Evolutionary conservation across 2,888 invertebrate species (phyloP).

Genomic region (Cartodere bifasciata): DNA sequence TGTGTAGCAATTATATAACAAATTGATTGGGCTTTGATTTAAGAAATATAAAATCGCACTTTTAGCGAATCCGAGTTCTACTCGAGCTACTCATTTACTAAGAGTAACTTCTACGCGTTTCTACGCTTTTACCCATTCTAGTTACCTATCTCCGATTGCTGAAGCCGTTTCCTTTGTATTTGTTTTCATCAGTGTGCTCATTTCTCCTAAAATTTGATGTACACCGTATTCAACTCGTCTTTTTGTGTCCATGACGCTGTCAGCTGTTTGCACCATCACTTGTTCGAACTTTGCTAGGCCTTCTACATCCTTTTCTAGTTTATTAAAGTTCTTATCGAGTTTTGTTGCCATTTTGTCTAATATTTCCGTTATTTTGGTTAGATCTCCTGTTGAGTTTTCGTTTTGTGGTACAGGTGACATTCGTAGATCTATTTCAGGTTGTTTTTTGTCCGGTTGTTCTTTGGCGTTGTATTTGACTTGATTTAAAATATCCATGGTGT

Average conservation of each 20-base stretch:
- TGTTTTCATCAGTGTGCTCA: constrained; percentile 53
- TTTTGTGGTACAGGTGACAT: too few relatives aligned
- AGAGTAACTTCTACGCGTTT: too few relatives aligned
- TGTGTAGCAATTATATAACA: too few relatives aligned
- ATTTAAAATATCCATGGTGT: neutral
- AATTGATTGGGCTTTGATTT: too few relatives aligned
- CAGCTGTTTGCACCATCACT: constrained; percentile 69
- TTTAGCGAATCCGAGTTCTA: too few relatives aligned
- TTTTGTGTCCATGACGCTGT: constrained; percentile 73
- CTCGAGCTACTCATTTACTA: too few relatives aligned
- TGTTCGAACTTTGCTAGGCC: constrained; percentile 60
- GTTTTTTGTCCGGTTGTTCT: constrained; percentile 3
- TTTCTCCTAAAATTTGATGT: constrained; percentile 65
- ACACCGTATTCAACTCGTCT: constrained; percentile 75
- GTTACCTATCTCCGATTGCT: constrained; percentile 50
- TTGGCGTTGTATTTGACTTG: neutral
- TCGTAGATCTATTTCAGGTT: constrained; percentile 19
- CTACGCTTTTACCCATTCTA: too few relatives aligned
- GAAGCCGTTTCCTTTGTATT: constrained; percentile 53
- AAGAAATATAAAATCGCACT: too few relatives aligned
- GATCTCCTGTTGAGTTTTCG: too few relatives aligned
- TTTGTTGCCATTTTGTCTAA: constrained; percentile 44
- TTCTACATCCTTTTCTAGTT: constrained; percentile 44
- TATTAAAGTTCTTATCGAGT: constrained; percentile 41
- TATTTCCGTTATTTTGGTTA: constrained; percentile 32